Base-by-base conservation (phyloP, 2,113 vertebrate genomes). In the Trinectes maculatus region DNA sequence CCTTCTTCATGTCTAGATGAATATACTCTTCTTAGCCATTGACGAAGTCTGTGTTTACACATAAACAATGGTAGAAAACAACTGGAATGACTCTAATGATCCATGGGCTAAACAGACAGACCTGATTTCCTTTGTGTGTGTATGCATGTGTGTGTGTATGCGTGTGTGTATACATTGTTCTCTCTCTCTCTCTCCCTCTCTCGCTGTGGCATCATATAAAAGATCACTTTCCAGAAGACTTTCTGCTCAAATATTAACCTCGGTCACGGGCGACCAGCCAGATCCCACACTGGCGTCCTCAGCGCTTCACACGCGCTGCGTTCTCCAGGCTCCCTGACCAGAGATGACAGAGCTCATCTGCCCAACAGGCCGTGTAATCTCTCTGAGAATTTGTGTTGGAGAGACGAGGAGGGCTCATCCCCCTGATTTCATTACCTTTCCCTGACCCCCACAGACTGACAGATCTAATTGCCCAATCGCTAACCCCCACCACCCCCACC, bases 391-490 rank as follows among this genome's bases (percentile, higher is more conserved):
- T 89, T 91, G 87, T 87, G 85, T 90, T 88, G 82, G 83, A 88
- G 88, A 83, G 85, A 89, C 78, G 87, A 86, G 85, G 85, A 88
- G 65, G 76, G 87, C 87, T 87, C 85, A 82, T 75, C 83, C 85
- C n/a, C 81, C 87, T 90, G 89, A 91, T 90, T 89, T 91, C 88
- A 92, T 91, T 90, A 91, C 89, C 89, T 92, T 91, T 91, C 82
- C 77, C 86, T 91, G 91, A 92, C 92, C 91, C n/a, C 87, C 89
- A 72, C 57, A 87, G 89, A 93, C 89, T 92, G 92, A 91, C 90
- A 90, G 89, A 92, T 92, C 91, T 91, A 92, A 93, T 91, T 91
- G 91, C 89, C 90, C 91, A 92, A 91, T 92, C 89, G 80, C 81
- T 84, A 66, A 61, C 77, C 80, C 85, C 81, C 80, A 42, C 24